Evolutionary conservation across 2,888 invertebrate species (phyloP), one percentile per base, ranked within the genome.

Genomic region (Mayetiola destructor): DNA sequence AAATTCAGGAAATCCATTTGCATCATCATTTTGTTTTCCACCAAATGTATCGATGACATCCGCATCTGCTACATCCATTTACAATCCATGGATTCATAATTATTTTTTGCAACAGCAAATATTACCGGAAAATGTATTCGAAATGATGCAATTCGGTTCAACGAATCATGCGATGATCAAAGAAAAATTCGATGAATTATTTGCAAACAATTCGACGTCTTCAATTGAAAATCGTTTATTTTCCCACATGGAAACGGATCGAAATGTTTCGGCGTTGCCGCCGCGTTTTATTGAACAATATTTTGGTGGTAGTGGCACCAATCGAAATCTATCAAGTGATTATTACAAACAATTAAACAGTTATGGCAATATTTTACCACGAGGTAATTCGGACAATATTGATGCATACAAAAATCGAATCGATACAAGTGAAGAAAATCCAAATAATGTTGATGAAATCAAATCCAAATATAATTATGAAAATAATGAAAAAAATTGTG

Each of bases 41-140:
- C n/a, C 48, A n/a, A 48, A 48, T 48, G 48, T 48, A n/a, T 48
- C 48, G 16, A 48, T 48, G 48, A 16, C 48, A n/a, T 14, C 48
- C 5, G 29, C 48, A n/a, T 14, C 48, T 2, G 42, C 42, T 27
- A 12, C 42, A 3, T 48, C 48, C 2, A n/a, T 48, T 1, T 48
- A 48, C 27, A 48, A 48, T 48, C 48, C 48, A 14, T 48, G 48
- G 48, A 16, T 48, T 48, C 48, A 48, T n/a, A 48, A 48, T n/a
- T 48, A 27, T 48, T 48, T 48, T 48, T n/a, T 48, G 12, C 48
- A 48, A 48, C 48, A 48, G 16, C 48, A 48, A 27, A 48, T 27
- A 48, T 14, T 20, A 14, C 27, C 48, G 9, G 48, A 27, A 48
- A 48, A 48, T 27, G 9, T 48, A 16, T 27, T 48, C 12, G 27